Percentiles rank a stretch among this genome's conserved stretches.
Conservation (phyloP, 1,140 invertebrate species). For the Andrena cerasifolii region DNA sequence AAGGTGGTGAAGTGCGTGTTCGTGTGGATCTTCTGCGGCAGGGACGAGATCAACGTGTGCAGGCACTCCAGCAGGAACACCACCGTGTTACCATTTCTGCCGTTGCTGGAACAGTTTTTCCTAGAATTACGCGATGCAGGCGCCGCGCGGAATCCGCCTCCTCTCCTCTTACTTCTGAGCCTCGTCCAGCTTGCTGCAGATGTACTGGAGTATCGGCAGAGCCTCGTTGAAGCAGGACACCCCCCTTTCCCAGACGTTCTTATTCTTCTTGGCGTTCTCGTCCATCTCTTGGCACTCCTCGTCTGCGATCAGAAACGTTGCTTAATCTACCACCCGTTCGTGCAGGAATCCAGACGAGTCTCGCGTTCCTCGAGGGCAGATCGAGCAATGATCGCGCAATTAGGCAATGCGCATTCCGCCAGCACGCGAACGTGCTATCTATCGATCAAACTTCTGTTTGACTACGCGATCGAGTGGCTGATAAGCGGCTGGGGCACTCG, state of each 20-base stretch:
- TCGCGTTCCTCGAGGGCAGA: not conserved
- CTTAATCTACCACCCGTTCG: not conserved
- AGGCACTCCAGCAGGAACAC: conserved; percentile 93
- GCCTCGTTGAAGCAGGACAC: conserved; percentile 95
- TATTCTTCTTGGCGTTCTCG: conserved; percentile 84
- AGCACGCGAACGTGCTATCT: conserved; percentile 40
- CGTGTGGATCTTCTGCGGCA: conserved; percentile 90
- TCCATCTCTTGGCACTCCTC: conserved; percentile 90
- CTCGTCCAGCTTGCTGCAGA: conserved; percentile 92
- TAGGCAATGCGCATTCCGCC: not conserved
- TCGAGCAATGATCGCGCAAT: conserved; percentile 8
- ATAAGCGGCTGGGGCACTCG: not conserved
- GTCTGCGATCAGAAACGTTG: conserved; percentile 80
- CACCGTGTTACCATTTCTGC: conserved; percentile 85
- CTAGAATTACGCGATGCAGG: conserved; percentile 67
- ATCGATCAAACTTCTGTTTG: conserved; percentile 56
- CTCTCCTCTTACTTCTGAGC: conserved; percentile 86
- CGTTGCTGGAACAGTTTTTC: conserved; percentile 79
- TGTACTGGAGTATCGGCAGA: conserved; percentile 93
- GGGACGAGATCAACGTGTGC: conserved; percentile 90
- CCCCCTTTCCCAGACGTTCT: conserved; percentile 85
- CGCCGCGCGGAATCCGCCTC: not conserved
- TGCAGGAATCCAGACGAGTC: not conserved
- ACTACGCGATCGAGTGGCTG: not conserved
- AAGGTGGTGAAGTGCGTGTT: conserved; percentile 93